Evolutionary conservation across 2,113 vertebrate genomes (phyloP).

Genomic region (Rhinichthys klamathensis): DNA sequence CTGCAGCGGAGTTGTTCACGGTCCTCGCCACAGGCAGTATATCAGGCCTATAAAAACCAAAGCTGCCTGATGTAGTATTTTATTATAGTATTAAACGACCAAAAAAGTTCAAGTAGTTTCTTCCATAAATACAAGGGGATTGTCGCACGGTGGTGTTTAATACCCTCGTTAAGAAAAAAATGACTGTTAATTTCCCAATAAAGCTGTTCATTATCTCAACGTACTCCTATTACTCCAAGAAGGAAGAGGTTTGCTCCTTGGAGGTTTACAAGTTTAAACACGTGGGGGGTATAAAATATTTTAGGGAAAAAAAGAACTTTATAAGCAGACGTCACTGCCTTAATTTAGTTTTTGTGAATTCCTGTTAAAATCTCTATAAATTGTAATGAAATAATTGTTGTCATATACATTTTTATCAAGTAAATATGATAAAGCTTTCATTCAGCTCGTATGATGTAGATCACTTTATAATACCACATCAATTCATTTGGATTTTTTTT

Average conservation of each 20-base stretch:
- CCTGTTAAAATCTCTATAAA: neutral
- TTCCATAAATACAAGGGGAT: slow-evolving; percentile 72
- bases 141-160: slow-evolving; percentile 68
- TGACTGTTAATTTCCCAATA: slow-evolving; percentile 74
- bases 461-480: slow-evolving; percentile 15
- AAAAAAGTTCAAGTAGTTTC: slow-evolving; percentile 76
- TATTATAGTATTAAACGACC: slow-evolving; percentile 81
- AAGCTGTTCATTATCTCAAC: slow-evolving; percentile 54
- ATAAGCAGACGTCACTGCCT: neutral
- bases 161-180: slow-evolving; percentile 74
- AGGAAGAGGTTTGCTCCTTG: slow-evolving; percentile 3
- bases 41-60: slow-evolving; percentile 84
- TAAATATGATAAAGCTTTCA: neutral
- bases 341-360: neutral
- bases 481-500: neutral
- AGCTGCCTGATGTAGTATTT: slow-evolving; percentile 80
- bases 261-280: slow-evolving; percentile 1
- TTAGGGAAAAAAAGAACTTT: neutral
- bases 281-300: neutral
- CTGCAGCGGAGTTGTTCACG: slow-evolving; percentile 64
- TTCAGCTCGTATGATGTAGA: neutral
- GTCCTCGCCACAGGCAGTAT: slow-evolving; percentile 79
- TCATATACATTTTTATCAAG: slow-evolving; percentile 11
- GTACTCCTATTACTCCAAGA: neutral
- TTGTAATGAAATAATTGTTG: neutral